Base-by-base conservation (phyloP, 2,113 vertebrate genomes). In the Malurus elegans region DNA sequence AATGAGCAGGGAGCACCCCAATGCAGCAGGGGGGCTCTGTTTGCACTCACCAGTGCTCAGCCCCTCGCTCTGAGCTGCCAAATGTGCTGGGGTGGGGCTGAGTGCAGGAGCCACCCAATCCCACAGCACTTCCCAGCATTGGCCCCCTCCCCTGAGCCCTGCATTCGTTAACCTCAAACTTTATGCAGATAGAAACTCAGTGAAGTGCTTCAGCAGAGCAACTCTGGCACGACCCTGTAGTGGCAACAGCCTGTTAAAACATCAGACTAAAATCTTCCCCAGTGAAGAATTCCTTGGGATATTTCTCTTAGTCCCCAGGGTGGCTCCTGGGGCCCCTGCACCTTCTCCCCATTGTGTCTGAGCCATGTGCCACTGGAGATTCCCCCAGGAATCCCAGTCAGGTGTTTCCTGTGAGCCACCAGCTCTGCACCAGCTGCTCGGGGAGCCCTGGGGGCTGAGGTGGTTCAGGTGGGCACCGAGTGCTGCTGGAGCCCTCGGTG, bases 381-480 rank as follows among this genome's bases (percentile, higher is more conserved):
- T 9, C 0, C 11, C 7, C 53, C 14, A 3, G 24, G 57, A 75
- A 6, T 32, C 34, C 44, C 21, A 3, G 64, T 18, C 4, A 5
- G 58, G 34, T 18, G 21, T 36, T 56, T 21, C 6, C 29, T 15
- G 32, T 2, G 53, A 34, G 38, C 42, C 18, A 3, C 14, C 3
- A 14, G 40, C 48, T 50, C 48, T 7, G 19, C 32, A 8, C 47
- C 9, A 12, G 58, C 28, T 14, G 17, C 32, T 0, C 1, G 6
- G 50, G 53, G 36, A 5, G 4, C 23, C 28, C 28, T 7, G 2
- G 13, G 57, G 61, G 12, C 48, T n/a, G 78, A 17, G 38, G 25
- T 2, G 4, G 34, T 5, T 47, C 9, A 6, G 50, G n/a, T 29
- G 5, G 8, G 48, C 21, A 4, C 21, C 3, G 19, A 1, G 0